Conservation (phyloP, 2,797 vertebrate genomes). For the Peromyscus nudipes region DNA sequence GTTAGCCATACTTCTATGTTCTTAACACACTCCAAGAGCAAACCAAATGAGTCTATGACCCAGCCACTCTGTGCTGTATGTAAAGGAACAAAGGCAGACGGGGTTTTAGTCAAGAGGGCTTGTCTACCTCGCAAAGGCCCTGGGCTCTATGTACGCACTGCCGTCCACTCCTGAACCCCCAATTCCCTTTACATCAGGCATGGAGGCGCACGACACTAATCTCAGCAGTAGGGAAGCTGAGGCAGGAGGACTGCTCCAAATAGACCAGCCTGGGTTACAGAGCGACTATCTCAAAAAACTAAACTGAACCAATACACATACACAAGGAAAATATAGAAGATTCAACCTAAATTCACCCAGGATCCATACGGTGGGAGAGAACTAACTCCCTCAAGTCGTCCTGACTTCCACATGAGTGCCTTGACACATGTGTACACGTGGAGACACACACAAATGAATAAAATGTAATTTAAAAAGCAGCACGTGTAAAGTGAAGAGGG, state of each 20-base stretch:
- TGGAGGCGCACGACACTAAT: not conserved
- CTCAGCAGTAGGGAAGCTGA: not conserved
- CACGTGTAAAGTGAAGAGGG: not conserved
- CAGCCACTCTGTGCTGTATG: not conserved
- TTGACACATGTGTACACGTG: not conserved
- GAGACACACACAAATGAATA: not conserved
- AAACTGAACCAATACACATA: not conserved
- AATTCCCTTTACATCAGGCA: not conserved
- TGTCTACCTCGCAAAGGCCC: too few relatives aligned
- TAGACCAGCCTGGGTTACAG: not conserved
- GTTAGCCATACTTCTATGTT: not conserved
- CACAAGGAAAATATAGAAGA: not conserved
- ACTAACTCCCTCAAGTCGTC: not conserved
- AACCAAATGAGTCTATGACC: too few relatives aligned
- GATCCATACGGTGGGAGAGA: not conserved
- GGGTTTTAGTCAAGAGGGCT: not conserved
- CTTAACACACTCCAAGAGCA: not conserved
- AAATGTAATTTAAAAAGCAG: not conserved
- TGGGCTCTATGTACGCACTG: not conserved
- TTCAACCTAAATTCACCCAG: not conserved
- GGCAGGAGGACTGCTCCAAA: not conserved
- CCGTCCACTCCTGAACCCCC: too few relatives aligned
- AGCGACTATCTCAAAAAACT: not conserved
- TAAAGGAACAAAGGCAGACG: not conserved
- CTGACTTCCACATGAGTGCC: too few relatives aligned